Evolutionary conservation across 2,797 vertebrate species (phyloP), one percentile per base, ranked within the genome.

Genomic region (Micrastur ruficollis): DNA sequence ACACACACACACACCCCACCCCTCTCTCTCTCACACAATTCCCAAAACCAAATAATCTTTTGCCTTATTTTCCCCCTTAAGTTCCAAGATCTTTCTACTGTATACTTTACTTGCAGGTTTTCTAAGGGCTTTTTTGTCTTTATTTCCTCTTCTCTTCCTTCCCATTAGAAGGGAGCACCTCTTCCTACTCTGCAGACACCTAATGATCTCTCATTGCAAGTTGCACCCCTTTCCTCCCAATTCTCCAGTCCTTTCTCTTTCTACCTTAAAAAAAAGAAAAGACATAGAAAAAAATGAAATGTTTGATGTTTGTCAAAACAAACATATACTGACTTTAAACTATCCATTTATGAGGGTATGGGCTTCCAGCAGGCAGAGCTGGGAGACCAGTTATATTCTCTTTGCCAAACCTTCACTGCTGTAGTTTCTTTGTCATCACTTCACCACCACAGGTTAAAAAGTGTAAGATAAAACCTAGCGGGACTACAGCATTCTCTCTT

Each of bases 221-320:
- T 5, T 79, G 20, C 19, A 20, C 29, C 36, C 40, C 16, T 36
- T 65, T 74, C 11, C 13, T 86, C 20, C 8, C 16, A 95, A 11
- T 75, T 80, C 16, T 61, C 55, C 59, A 86, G 44, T 63, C 44
- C 15, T 23, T 79, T 83, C 32, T 67, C 47, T 40, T 74, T 59
- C 65, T 44, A 12, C 26, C 5, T 2, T n/a, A 80, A 36, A 38
- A 75, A 65, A 36, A 56, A 36, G 9, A 36, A 50, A 16, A 31
- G 11, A 18, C 13, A 36, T 0, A 20, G 15, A 52, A 76, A 63
- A 71, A 65, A 76, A 9, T 1, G 1, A 63, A 58, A 65, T 0
- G 0, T 36, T 65, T 81, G 44, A 16, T 4, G 75, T 70, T 79
- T 73, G 42, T 49, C n/a, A 46, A 78, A 94, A 73, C 21, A 62